Conservation (phyloP, 1,140 invertebrate species). For the Drosophila tani region DNA sequence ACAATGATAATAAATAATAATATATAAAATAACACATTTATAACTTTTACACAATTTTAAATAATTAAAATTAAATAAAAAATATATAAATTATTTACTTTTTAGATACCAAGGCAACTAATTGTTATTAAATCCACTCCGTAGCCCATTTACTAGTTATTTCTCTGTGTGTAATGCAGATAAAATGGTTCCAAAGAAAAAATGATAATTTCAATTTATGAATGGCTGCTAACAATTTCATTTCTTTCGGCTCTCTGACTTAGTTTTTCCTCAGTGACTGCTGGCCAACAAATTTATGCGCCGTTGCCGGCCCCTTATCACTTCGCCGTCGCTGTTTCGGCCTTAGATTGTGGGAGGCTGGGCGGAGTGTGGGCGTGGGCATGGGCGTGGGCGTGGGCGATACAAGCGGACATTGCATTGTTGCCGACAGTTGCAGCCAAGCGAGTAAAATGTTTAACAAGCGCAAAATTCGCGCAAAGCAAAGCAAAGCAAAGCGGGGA, state of each 20-base stretch:
- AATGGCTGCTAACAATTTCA: conserved; percentile 3
- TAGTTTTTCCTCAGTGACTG: conserved; percentile 14
- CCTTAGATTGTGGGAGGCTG: conserved; percentile 1
- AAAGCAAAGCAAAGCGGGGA: conserved; percentile 18
- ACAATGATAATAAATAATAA: too few species aligned
- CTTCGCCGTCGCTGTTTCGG: neutral
- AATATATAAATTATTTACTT: too few species aligned
- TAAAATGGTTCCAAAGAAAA: neutral
- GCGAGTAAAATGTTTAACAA: conserved; percentile 75
- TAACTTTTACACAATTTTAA: too few species aligned
- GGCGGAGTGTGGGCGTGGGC: neutral
- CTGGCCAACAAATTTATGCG: conserved; percentile 43
- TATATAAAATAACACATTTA: too few species aligned
- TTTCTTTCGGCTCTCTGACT: neutral
- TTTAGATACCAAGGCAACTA: too few species aligned
- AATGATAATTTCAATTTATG: neutral
- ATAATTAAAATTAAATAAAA: too few species aligned
- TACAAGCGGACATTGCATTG: conserved; percentile 64
- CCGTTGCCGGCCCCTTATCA: conserved; percentile 33
- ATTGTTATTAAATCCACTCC: too few species aligned
- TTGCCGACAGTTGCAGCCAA: conserved; percentile 71
- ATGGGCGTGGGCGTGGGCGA: conserved; percentile 1
- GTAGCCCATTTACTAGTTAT: neutral
- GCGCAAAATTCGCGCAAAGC: conserved; percentile 65
- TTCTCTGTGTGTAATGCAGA: neutral